These are phyloP conservation scores for Pogonocichla stellata DNA, from an alignment of 2,113 vertebrate species.

Conservation along the genomic window DNA sequence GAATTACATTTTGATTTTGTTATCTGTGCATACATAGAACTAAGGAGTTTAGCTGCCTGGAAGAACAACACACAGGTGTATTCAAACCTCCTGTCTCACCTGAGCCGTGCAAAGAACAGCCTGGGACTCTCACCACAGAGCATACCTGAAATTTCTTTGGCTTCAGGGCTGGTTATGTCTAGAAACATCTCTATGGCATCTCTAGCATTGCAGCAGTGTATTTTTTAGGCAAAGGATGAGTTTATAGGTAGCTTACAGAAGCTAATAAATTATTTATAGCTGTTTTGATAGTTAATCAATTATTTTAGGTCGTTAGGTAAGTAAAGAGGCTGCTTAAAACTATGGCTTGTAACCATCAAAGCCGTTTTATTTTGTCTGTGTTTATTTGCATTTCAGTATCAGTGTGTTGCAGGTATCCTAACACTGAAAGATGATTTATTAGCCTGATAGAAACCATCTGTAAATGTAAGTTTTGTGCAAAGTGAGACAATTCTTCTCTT, in stretches of 20 bases:
- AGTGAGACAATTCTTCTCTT: neutral
- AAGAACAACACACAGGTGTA: neutral
- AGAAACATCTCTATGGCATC: neutral
- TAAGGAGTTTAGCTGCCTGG: neutral
- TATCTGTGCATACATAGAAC: neutral
- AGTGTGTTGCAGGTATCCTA: neutral
- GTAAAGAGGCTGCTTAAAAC: neutral
- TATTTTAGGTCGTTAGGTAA: neutral
- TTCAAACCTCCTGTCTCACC: neutral
- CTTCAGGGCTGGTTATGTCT: neutral
- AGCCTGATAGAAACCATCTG: neutral
- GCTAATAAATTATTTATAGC: neutral
- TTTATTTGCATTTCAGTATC: neutral
- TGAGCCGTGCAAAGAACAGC: neutral
- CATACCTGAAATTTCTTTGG: neutral
- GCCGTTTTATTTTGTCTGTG: neutral
- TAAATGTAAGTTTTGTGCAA: neutral
- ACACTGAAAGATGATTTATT: constrained; percentile 4
- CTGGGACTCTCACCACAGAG: neutral
- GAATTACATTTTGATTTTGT: constrained; percentile 56
- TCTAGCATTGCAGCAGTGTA: neutral
- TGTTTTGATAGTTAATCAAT: constrained; percentile 1
- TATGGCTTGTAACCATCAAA: neutral
- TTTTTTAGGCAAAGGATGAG: neutral
- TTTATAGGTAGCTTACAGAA: neutral